Evolutionary conservation across 1,140 invertebrate species (phyloP), one percentile per base, ranked within the genome.

Genomic region (Papilio aristodemus): DNA sequence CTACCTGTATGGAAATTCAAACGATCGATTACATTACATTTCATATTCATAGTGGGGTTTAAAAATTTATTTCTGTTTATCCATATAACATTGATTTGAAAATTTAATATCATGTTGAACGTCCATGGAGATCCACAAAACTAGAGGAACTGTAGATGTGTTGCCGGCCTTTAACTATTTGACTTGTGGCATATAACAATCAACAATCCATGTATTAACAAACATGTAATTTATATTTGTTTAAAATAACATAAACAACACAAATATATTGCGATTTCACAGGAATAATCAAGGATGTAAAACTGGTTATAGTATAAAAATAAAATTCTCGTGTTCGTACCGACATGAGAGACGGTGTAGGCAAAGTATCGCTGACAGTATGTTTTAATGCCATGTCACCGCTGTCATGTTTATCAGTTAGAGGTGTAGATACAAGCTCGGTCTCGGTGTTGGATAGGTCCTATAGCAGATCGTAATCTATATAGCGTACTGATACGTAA

Each of bases 351-450:
- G 43, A 66, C 50, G 63, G 63, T 19, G 41, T 36, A 17, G 63
- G 41, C 7, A 66, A 66, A 66, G 63, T 66, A 50, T 50, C 43
- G 63, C 63, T 50, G 63, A 66, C 63, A 66, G 63, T 50, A 36
- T 66, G 43, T 32, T 66, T 66, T 66, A n/a, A 66, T 66, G 43
- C n/a, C 25, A 27, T 66, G 63, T 66, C 63, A 46, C 13, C 27
- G 63, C 32, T 66, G 50, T 66, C 63, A 41, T 66, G 41, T 66
- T 66, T 66, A 66, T 66, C 63, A 66, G 63, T 50, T 50, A 46
- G 25, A 50, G 36, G 59, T 46, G 41, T 43, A 66, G 63, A 66
- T 66, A 66, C 63, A 66, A 64, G 62, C 62, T 8, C 41, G 63
- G 27, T 46, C 22, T 60, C 63, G 25, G 43, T 66, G 63, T 66